Percentiles rank a stretch among this genome's conserved stretches.
These are phyloP conservation scores for Equus quagga DNA, from an alignment of 2,113 vertebrate species.

Conservation along the genomic window DNA sequence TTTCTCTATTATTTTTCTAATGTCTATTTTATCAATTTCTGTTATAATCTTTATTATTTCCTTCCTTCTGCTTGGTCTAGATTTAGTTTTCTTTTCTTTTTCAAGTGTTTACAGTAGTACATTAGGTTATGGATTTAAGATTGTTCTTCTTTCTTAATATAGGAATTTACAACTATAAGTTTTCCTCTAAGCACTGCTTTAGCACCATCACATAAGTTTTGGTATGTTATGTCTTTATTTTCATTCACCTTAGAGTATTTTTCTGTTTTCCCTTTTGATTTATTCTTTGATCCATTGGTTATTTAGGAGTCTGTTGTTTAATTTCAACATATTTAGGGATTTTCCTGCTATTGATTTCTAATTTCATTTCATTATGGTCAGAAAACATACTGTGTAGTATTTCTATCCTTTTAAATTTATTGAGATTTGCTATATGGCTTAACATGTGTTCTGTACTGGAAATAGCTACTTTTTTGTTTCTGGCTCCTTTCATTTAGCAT, in stretches of 20 bases:
- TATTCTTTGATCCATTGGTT: neutral
- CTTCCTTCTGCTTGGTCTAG: neutral
- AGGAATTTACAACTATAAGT: neutral
- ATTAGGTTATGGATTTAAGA: neutral
- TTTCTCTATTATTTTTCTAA: constrained; percentile 20
- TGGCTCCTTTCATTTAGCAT: neutral
- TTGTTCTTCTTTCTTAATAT: neutral
- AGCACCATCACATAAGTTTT: neutral
- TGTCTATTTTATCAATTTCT: neutral
- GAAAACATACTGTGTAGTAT: neutral
- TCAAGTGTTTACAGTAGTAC: neutral
- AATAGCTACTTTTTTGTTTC: neutral
- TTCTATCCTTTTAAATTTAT: neutral
- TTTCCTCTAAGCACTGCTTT: neutral
- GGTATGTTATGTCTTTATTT: neutral
- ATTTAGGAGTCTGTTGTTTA: neutral
- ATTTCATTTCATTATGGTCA: neutral
- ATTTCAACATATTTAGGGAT: neutral
- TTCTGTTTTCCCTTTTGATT: neutral
- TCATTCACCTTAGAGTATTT: neutral
- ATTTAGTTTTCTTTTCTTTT: neutral
- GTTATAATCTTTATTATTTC: neutral
- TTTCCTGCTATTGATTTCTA: neutral
- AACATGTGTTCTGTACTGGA: neutral
- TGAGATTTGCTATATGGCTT: neutral